Evolutionary conservation across 2,888 invertebrate species (phyloP), one percentile per base, ranked within the genome.

Genomic region (Formica aserva): DNA sequence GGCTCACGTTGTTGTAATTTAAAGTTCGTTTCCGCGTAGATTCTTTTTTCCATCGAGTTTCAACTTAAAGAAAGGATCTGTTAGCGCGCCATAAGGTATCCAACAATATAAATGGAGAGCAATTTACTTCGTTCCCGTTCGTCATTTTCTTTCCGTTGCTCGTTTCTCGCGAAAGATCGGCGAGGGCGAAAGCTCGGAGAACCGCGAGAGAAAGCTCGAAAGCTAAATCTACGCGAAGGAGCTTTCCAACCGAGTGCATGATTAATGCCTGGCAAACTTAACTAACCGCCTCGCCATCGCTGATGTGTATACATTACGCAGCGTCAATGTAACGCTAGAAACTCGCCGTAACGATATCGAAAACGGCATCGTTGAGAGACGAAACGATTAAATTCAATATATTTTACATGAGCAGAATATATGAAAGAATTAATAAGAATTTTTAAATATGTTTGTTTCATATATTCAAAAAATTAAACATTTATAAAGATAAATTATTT

Each of bases 251-350:
- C 86, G 87, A 87, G 90, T 87, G 85, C 85, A 89, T 89, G 89
- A 91, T 91, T 91, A 90, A 91, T 90, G 86, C 78, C 82, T 76
- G 85, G 85, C 76, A 83, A 89, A 88, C 86, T 90, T 88, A 90
- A 87, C 88, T 85, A 71, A 82, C 76, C 80, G 84, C 83, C 62
- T 78, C 75, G 76, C 67, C 78, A 65, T 62, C 82, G 82, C 60
- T 63, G 71, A 85, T 74, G 85, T 82, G 71, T 80, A 85, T 81
- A 82, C 82, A 84, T 82, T 85, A 76, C 45, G 60, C 71, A 84
- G 26, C 60, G 41, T 75, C 75, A 41, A 72, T 74, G 57, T 55
- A 45, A 45, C 57, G n/a, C 29, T 26, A 48, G 48, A 35, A 67
- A 48, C 60, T 82, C 48, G 26, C 13, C 62, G 15, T 29, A 66